Evolutionary conservation across 2,888 invertebrate genomes (phyloP), one percentile per base, ranked within the genome.

Genomic region (Tortricodes alternella): DNA sequence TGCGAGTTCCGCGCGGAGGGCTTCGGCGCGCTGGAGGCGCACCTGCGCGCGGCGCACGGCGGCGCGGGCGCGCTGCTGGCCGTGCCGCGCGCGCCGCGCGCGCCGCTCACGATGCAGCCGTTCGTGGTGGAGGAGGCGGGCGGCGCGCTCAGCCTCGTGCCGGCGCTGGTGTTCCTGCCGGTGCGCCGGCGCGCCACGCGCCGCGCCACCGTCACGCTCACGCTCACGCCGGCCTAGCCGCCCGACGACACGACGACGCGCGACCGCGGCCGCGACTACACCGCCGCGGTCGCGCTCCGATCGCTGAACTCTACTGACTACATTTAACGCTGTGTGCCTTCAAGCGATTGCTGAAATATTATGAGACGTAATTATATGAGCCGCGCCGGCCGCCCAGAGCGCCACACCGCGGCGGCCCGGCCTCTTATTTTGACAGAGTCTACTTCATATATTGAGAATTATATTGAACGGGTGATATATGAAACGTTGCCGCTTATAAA

Each of bases 111-210:
- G 66, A 98, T 98, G 97, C 98, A 98, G 91, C 96, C 98, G 57
- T 98, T 98, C 90, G 92, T 97, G 70, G 92, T 97, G 84, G 96
- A 96, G 83, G 91, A 90, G 69, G 82, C 90, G 71, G 86, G 88
- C 67, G 89, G 89, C 66, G 90, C 88, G 78, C 85, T 88, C 70
- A 94, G 94, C 80, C 96, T 98, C 86, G 94, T 97, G 76, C 96
- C 98, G 66, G 97, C 98, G 72, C 93, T 98, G 73, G 97, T 98
- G 85, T 97, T 97, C 91, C 93, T 98, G 90, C 98, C 98, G 63
- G 98, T 98, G 78, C 94, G 95, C 68, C 95, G 96, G 81, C 94
- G 96, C 84, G 94, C 97, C 75, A 95, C 95, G 78, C 94, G 95
- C 78, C 95, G 96, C 69, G 93, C 97, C 72, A 97, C 97, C 70